Evolutionary conservation across 2,113 vertebrate species (phyloP), one percentile per base, ranked within the genome.

Genomic region (Brachirus orientalis): DNA sequence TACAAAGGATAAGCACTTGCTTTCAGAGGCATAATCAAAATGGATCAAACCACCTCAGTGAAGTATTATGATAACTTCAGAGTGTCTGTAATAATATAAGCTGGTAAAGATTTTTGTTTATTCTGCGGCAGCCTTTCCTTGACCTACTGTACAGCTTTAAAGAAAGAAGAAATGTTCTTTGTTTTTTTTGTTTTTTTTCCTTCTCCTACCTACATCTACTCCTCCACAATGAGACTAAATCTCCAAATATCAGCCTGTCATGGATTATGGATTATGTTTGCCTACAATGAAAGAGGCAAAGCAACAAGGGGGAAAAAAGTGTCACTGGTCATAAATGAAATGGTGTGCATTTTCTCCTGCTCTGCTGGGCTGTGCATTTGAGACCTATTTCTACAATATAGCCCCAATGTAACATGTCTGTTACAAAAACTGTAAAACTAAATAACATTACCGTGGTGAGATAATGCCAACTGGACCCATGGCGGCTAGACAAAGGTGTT

Each of bases 241-340:
- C 33, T 70, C 9, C 36, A 20, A 72, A 53, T 44, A 66, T 45
- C 28, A 51, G 44, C 20, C 61, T 63, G 28, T 50, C 47, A 48
- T 6, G 19, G 37, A 63, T 74, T 58, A 0, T 36, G 55, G 61
- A 68, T 80, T 52, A 64, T 80, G 45, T 75, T 19, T 69, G 17
- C 10, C 9, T 6, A 17, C 6, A 60, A 43, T n/a, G 18, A 17
- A 19, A 68, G 45, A 56, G 37, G 35, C 13, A 7, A 22, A 38
- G 28, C 9, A 58, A 14, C 45, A 53, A 18, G 11, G 11, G 10
- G 9, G 17, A 40, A 20, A 22, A 52, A 70, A 65, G 41, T 35
- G 14, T 37, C 40, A 35, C 35, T 11, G 13, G 52, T 57, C 43
- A 47, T 33, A 19, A 66, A 66, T 50, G 17, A 7, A 1, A 14